Conservation (phyloP, 2,888 invertebrate species). For the Opisthograptis luteolata region DNA sequence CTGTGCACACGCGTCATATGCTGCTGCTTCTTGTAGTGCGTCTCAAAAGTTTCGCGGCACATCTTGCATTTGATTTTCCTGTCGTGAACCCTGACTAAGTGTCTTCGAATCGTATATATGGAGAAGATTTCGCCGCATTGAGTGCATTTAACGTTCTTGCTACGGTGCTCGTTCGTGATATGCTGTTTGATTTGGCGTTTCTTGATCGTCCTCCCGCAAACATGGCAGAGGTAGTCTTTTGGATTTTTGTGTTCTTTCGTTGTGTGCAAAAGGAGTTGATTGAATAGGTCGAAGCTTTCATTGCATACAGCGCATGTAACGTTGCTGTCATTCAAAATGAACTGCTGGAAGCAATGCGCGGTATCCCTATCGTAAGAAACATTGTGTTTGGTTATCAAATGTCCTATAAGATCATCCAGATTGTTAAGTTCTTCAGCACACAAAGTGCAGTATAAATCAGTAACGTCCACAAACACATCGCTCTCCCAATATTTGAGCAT, state of each 20-base stretch:
- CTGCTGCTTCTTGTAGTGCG: slow-evolving; percentile 49
- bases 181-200: slow-evolving; percentile 26
- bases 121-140: slow-evolving; percentile 18
- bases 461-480: slow-evolving; percentile 42
- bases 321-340: slow-evolving; percentile 14
- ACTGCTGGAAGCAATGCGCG: slow-evolving; percentile 25
- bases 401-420: slow-evolving; percentile 38
- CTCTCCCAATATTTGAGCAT: slow-evolving; percentile 43
- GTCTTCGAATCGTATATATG: slow-evolving; percentile 22
- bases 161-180: slow-evolving; percentile 54
- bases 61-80: slow-evolving; percentile 71
- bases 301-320: slow-evolving; percentile 15
- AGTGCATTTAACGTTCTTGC: slow-evolving; percentile 36
- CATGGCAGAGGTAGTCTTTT: slow-evolving; percentile 14
- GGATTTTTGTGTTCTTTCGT: slow-evolving; percentile 11
- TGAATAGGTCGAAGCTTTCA: slow-evolving; percentile 5
- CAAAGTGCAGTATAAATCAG: slow-evolving; percentile 39
- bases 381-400: slow-evolving; percentile 38
- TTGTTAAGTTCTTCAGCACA: slow-evolving; percentile 30
- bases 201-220: slow-evolving; percentile 39
- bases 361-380: slow-evolving; percentile 31
- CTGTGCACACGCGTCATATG: slow-evolving; percentile 57
- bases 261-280: slow-evolving; percentile 11
- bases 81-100: slow-evolving; percentile 45
- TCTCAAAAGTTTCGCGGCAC: slow-evolving; percentile 57